phyloP scores from a whole-genome alignment of 2,113 vertebrate species.

The Ageneiosus marmoratus region DNA sequence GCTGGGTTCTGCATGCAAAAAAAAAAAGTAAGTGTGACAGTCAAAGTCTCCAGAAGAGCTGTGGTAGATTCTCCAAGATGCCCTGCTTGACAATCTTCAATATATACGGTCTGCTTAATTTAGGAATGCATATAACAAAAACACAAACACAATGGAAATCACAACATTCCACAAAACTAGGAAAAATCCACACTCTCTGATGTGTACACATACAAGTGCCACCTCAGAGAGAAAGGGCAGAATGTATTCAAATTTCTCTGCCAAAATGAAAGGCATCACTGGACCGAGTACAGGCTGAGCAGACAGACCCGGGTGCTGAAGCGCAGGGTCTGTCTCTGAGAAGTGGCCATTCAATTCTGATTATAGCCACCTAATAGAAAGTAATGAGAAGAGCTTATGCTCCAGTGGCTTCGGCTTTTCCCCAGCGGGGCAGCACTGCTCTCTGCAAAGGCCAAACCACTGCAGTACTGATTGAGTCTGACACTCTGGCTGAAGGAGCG shows the following conservation, averaged over 20 bases:
- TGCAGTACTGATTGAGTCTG: conserved; percentile 48
- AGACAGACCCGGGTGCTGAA: conserved; percentile 37
- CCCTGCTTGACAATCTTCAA: no score
- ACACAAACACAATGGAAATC: no score
- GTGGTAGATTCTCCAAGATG: no score
- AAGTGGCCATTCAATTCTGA: conserved; percentile 66
- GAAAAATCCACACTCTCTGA: background rate
- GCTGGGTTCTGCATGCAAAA: no score
- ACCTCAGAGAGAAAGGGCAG: background rate
- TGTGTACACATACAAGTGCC: background rate
- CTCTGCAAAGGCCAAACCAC: conserved; percentile 51
- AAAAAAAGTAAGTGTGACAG: no score
- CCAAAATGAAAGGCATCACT: conserved; percentile 53
- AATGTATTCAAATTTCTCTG: conserved; percentile 8
- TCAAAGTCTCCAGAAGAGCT: no score
- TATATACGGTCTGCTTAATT: no score
- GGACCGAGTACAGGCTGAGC: conserved; percentile 61
- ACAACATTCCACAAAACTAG: background rate
- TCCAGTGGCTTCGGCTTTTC: conserved; percentile 56
- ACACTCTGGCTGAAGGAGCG: conserved; percentile 43
- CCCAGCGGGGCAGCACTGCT: conserved; percentile 46
- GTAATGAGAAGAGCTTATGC: conserved; percentile 63
- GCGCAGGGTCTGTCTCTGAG: conserved; percentile 58
- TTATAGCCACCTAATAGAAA: conserved; percentile 65
- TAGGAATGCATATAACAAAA: no score